Conservation (phyloP, 1,140 invertebrate genomes). For the Trichoplusia ni region DNA sequence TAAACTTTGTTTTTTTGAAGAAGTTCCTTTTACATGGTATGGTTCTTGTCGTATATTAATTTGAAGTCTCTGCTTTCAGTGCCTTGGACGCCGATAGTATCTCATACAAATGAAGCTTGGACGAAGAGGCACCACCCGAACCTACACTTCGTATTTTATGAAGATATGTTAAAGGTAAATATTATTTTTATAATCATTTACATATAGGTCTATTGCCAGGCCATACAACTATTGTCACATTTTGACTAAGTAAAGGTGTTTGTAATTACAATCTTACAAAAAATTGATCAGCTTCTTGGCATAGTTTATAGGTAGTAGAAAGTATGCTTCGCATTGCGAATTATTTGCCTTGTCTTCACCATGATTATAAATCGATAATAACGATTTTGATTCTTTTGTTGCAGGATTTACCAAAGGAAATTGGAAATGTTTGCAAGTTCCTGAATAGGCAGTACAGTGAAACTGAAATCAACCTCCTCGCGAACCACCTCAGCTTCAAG, state of each 20-base stretch:
- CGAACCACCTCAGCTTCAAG: conserved; percentile 85
- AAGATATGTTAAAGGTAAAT: conserved; percentile 87
- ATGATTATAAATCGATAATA: not conserved
- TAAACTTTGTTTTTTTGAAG: too few relatives aligned
- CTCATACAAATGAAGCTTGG: conserved; percentile 89
- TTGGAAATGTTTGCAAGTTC: conserved; percentile 83
- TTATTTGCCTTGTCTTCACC: too few relatives aligned
- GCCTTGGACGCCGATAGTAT: conserved; percentile 87
- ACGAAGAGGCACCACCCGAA: conserved; percentile 84
- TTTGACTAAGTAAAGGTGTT: not conserved
- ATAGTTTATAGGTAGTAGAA: not conserved
- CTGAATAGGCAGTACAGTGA: conserved; percentile 79
- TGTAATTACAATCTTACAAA: too few relatives aligned
- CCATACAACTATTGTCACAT: not conserved
- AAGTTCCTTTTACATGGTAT: not conserved
- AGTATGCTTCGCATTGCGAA: too few relatives aligned
- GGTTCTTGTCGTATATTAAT: not conserved
- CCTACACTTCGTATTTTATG: conserved; percentile 91
- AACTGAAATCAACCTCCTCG: conserved; percentile 79
- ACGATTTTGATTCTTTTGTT: not conserved
- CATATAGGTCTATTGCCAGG: not conserved
- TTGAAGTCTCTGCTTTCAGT: conserved; percentile 75
- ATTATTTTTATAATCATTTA: not conserved
- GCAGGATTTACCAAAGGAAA: conserved; percentile 83
- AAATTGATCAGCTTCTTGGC: too few relatives aligned